Percentiles rank a stretch among this genome's conserved stretches.
Conservation (phyloP, 2,113 vertebrate species). For the Saguinus midas region DNA sequence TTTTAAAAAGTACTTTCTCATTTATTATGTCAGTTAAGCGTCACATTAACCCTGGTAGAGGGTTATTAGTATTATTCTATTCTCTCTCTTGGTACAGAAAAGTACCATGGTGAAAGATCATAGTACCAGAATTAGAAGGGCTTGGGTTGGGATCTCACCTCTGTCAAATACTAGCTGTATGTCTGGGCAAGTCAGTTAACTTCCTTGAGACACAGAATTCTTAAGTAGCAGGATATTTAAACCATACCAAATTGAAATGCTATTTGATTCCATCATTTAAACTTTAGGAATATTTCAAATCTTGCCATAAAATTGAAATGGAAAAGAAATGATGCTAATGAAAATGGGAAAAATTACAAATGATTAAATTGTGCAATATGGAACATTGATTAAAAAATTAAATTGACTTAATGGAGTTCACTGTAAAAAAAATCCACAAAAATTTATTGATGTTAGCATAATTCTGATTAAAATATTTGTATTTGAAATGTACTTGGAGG, state of each 20-base stretch:
- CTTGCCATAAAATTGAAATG: slow-evolving; percentile 61
- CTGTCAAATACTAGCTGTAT: background rate
- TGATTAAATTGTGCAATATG: slow-evolving; percentile 64
- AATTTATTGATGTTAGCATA: slow-evolving; percentile 56
- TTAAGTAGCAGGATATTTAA: slow-evolving; percentile 21
- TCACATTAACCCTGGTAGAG: background rate
- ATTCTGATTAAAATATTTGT: slow-evolving; percentile 66
- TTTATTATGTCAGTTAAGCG: background rate
- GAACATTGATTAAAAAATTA: slow-evolving; percentile 65
- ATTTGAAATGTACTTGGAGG: slow-evolving; percentile 32
- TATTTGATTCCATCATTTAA: slow-evolving; percentile 40
- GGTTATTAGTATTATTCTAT: background rate
- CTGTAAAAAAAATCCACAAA: slow-evolving; percentile 55
- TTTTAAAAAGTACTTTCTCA: background rate
- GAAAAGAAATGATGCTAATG: slow-evolving; percentile 70
- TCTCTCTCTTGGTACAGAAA: background rate
- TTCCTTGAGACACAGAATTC: background rate
- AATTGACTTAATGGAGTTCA: slow-evolving; percentile 71
- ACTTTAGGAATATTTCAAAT: slow-evolving; percentile 47
- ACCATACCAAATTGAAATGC: background rate
- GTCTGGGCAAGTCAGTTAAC: slow-evolving; percentile 11
- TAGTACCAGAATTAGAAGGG: background rate
- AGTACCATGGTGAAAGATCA: background rate
- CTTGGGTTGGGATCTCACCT: background rate
- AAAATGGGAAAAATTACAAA: slow-evolving; percentile 68